Evolutionary conservation across 2,888 invertebrate genomes (phyloP).

Genomic region (Erynnis tages): DNA sequence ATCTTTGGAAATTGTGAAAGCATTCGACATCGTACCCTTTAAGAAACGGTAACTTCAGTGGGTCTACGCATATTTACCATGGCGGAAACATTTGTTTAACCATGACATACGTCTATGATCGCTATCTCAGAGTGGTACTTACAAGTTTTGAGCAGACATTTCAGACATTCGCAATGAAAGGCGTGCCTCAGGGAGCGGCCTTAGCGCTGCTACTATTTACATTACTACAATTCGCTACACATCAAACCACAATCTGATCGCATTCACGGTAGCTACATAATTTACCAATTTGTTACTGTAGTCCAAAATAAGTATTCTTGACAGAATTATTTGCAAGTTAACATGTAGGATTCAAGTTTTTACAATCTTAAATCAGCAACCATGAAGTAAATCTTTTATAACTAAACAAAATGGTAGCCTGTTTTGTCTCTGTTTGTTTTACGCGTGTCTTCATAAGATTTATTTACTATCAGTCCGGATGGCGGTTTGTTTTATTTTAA

Average conservation of each 20-base stretch:
- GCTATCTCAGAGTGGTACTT: slow-evolving; percentile 58
- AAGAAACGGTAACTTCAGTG: background rate
- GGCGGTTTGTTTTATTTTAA: slow-evolving; percentile 61
- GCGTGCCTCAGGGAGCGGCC: slow-evolving; percentile 50
- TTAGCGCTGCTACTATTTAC: slow-evolving; percentile 41
- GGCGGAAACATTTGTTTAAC: slow-evolving; percentile 7
- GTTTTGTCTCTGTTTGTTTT: slow-evolving; percentile 56
- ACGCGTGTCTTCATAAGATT: slow-evolving; percentile 52
- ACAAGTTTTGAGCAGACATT: slow-evolving; percentile 39
- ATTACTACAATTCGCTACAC: background rate
- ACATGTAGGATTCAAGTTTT: background rate
- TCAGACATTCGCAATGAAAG: slow-evolving; percentile 46
- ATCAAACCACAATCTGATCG: no score
- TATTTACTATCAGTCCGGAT: slow-evolving; percentile 61
- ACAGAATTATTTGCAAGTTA: no score
- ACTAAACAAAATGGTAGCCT: slow-evolving; percentile 3
- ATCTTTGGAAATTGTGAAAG: slow-evolving; percentile 37
- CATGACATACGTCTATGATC: slow-evolving; percentile 13
- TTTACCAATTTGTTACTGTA: no score
- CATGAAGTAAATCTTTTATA: background rate
- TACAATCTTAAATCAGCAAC: background rate
- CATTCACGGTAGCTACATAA: no score
- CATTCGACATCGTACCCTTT: slow-evolving; percentile 17
- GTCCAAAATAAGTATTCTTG: no score
- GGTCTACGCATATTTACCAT: background rate